Percentiles rank a stretch among this genome's conserved stretches.
These are phyloP conservation scores for Heterocephalus glaber DNA, from an alignment of 2,113 vertebrate genomes.

Conservation along the genomic window DNA sequence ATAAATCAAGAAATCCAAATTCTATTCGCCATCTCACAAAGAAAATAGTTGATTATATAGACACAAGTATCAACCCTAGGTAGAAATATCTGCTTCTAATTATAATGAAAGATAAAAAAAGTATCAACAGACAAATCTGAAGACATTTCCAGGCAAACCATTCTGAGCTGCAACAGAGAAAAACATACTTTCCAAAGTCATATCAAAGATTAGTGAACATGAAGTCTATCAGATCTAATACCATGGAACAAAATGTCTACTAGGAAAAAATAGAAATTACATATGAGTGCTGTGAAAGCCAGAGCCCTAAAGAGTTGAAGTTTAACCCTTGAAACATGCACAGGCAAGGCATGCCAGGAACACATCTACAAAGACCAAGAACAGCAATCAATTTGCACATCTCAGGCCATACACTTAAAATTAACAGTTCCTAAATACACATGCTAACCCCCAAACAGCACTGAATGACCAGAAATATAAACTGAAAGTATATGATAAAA, in stretches of 20 bases:
- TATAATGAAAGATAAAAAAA: conserved; percentile 65
- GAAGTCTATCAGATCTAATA: conserved; percentile 49
- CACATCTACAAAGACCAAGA: conserved; percentile 45
- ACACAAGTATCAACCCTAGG: conserved; percentile 53
- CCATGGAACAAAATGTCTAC: conserved; percentile 31
- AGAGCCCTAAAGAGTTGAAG: conserved; percentile 33
- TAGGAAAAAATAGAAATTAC: not conserved
- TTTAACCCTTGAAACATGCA: conserved; percentile 50
- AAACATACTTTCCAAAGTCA: conserved; percentile 51
- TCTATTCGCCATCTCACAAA: conserved; percentile 49
- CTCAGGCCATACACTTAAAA: conserved; percentile 17
- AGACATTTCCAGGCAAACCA: conserved; percentile 53
- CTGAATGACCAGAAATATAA: conserved; percentile 52
- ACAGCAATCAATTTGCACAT: conserved; percentile 35
- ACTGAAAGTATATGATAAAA: conserved; percentile 61
- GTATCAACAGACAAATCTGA: conserved; percentile 58
- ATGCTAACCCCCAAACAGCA: conserved; percentile 7
- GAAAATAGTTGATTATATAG: conserved; percentile 54
- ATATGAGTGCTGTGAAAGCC: conserved; percentile 12
- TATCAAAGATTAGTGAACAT: conserved; percentile 49
- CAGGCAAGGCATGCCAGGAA: conserved; percentile 27
- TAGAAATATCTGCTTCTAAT: conserved; percentile 49
- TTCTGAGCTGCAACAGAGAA: conserved; percentile 54
- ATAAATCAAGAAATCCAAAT: conserved; percentile 55
- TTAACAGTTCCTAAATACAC: conserved; percentile 50